Base-by-base conservation (phyloP, 2,888 invertebrate genomes). In the Epinotia brunnichana region DNA sequence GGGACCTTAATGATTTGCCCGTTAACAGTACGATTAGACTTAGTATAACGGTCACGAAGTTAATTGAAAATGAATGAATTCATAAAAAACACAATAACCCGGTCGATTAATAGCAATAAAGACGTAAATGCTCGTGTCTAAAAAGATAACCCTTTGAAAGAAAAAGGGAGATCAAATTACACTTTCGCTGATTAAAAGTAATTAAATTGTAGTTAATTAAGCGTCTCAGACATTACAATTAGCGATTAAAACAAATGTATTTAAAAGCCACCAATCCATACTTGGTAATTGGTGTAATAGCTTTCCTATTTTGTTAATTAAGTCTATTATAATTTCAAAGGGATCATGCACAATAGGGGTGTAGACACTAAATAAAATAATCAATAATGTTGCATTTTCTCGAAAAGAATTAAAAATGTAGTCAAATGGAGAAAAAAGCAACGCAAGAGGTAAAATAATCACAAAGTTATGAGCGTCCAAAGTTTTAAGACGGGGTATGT, bases 41-140 rank as follows among this genome's bases (percentile, higher is more conserved):
- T n/a, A n/a, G n/a, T n/a, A 48, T 54, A 60, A 19, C 41, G 64
- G 64, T n/a, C 54, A 39, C 64, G 53, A 54, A 17, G 15, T 71
- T 41, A 60, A 71, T 71, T 29, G 54, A 19, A 61, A 19, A 53
- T 67, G 61, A 54, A 71, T 71, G 54, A 60, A 60, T 66, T 39
- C n/a, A 51, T 24, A 41, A 61, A 61, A 56, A 51, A 70, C 21
- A 48, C 35, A 19, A 63, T 41, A 71, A 67, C 60, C n/a, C 41
- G 35, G 59, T 60, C 60, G 17, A 51, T 56, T 44, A 41, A 44
- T 44, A 35, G 21, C 21, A 59, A 60, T 59, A 61, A 53, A 10
- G 21, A 39, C 48, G 59, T 69, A 60, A 59, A 53, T 29, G 5
- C 19, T 19, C 39, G 53, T 39, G 64, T 10, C 19, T 53, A 53